A percentile compares a stretch with the other conserved stretches of the same genome.
These are phyloP conservation scores for Holcopasites calliopsidis DNA, from an alignment of 1,140 invertebrate genomes.

Conservation along the genomic window DNA sequence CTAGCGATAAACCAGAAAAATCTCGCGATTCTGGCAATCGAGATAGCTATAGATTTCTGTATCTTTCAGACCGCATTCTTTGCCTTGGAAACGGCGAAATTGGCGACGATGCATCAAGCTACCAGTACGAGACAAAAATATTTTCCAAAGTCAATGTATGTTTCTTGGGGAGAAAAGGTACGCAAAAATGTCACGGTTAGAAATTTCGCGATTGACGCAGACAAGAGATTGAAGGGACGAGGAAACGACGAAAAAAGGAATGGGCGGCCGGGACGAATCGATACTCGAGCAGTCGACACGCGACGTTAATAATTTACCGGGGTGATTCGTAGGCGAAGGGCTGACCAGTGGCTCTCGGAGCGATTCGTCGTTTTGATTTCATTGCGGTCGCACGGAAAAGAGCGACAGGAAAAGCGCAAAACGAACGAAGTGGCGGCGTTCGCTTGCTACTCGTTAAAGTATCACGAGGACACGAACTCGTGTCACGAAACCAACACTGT, in stretches of 20 bases:
- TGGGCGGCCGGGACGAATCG: slow-evolving; percentile 50
- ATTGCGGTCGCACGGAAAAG: slow-evolving; percentile 13
- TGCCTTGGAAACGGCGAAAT: too few species aligned
- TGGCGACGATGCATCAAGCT: too few species aligned
- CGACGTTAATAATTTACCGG: slow-evolving; percentile 65
- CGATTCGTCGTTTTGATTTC: slow-evolving; percentile 42
- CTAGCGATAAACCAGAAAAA: slow-evolving; percentile 22
- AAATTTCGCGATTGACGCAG: neutral
- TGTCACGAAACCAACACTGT: slow-evolving; percentile 13
- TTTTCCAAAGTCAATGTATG: too few species aligned
- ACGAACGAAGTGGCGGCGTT: neutral
- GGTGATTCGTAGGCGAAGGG: slow-evolving; percentile 46
- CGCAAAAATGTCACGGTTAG: too few species aligned
- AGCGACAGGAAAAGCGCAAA: slow-evolving; percentile 21
- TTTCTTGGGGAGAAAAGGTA: too few species aligned
- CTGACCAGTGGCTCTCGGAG: slow-evolving; percentile 12
- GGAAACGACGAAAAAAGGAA: slow-evolving; percentile 37
- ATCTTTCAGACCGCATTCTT: neutral
- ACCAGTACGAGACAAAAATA: too few species aligned
- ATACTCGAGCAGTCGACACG: slow-evolving; percentile 57
- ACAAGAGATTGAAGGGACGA: slow-evolving; percentile 41
- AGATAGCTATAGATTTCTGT: neutral
- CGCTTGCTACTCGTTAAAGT: slow-evolving; percentile 38
- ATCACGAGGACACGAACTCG: slow-evolving; percentile 31
- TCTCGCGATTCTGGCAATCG: neutral